Conservation (phyloP, 2,113 vertebrate genomes). For the Ia io region DNA sequence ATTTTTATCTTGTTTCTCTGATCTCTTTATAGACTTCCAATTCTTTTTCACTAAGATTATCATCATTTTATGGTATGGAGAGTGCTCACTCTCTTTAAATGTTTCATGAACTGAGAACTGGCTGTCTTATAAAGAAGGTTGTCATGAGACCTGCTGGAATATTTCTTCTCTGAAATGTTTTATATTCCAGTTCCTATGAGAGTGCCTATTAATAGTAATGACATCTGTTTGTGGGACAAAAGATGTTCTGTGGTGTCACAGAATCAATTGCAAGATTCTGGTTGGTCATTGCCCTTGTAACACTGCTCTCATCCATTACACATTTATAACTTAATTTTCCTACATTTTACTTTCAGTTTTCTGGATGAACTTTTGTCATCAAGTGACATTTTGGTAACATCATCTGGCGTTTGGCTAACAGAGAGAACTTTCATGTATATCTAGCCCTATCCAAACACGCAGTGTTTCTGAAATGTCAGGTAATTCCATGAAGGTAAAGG, state of each 20-base stretch:
- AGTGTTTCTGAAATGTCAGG: slow-evolving; percentile 3
- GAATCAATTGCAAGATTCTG: background rate
- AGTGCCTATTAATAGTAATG: background rate
- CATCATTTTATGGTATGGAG: background rate
- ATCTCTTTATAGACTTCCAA: background rate
- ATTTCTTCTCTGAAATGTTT: background rate
- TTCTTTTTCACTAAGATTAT: background rate
- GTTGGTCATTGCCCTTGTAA: background rate
- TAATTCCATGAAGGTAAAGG: background rate
- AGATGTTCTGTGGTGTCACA: background rate
- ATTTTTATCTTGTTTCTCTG: background rate
- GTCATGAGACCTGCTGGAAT: background rate
- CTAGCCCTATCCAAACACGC: background rate
- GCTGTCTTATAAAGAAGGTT: background rate
- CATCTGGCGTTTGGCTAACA: background rate
- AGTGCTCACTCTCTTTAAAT: background rate
- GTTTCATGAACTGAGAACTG: background rate
- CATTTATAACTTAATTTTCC: background rate
- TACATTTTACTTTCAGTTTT: slow-evolving; percentile 4
- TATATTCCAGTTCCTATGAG: background rate
- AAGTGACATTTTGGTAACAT: background rate
- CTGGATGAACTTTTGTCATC: background rate
- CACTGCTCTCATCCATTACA: background rate
- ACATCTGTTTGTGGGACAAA: background rate
- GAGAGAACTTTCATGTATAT: background rate